Base-by-base conservation (phyloP, 2,888 invertebrate species). In the Drosophila koepferae region DNA sequence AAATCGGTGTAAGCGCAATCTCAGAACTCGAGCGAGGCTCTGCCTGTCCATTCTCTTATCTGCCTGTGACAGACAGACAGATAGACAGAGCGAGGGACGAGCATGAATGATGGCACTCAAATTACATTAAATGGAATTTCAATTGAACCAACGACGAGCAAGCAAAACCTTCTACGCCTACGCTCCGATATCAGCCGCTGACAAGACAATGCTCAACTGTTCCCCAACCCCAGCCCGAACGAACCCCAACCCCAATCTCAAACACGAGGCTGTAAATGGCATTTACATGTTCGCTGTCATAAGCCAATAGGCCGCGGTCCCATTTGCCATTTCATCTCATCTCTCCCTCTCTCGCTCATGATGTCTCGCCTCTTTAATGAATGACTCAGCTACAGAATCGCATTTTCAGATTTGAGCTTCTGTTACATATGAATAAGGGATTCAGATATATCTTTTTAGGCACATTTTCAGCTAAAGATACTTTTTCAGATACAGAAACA, bases 251-350 rank as follows among this genome's bases (percentile, higher is more conserved):
- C 77, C 53, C 56, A n/a, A 55, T 14, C 51, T 53, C 48, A 59
- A 75, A 82, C 82, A 68, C 74, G 72, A 51, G 82, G 81, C 89
- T 82, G 89, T 86, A 89, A 86, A 86, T 86, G 87, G 86, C 86
- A 86, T 86, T 89, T 86, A 89, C 86, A 87, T 89, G 86, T 86
- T 80, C 74, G 72, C 87, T 86, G 89, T 89, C 89, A 89, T 87
- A 87, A 89, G 80, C 62, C 73, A 73, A 76, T 66, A 49, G 67
- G 56, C 23, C 53, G 23, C n/a, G 8, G 3, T 14, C 6, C 6
- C 6, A n/a, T 18, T 7, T 46, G 20, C 38, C 23, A 12, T 46
- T 23, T n/a, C 10, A 6, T 44, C 23, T n/a, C 10, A 10, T 7
- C 34, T 8, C 40, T n/a, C 34, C 14, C 48, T 10, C 9, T n/a